A percentile compares a stretch with the other conserved stretches of the same genome.
Conservation (phyloP, 1,140 invertebrate genomes). For the Paraescarpia echinospica region DNA sequence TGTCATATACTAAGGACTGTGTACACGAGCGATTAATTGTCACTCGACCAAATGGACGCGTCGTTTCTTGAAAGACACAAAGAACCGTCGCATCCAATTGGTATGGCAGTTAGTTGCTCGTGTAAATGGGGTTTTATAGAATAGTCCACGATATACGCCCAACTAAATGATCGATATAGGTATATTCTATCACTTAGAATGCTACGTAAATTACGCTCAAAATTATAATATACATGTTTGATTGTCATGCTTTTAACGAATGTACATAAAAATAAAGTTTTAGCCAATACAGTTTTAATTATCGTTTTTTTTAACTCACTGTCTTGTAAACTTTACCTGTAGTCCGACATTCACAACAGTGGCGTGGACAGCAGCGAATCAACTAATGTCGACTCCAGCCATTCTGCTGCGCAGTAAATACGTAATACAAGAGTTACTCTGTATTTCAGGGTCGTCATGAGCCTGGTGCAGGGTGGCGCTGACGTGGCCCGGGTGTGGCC, state of each 20-base stretch:
- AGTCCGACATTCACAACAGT: not conserved
- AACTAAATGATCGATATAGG: not conserved
- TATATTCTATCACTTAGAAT: not conserved
- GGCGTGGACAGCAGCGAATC: not conserved
- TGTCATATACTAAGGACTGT: not conserved
- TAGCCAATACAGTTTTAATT: not conserved
- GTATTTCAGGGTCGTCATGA: conserved; percentile 16
- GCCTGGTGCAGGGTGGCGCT: conserved; percentile 22
- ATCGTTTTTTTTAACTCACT: not conserved
- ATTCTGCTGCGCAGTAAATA: not conserved
- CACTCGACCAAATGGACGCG: too few relatives aligned
- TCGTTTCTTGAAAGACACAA: too few relatives aligned
- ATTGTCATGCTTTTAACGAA: not conserved
- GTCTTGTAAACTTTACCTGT: not conserved
- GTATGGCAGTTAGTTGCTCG: too few relatives aligned
- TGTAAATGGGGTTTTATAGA: not conserved
- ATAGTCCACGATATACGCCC: not conserved
- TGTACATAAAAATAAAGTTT: not conserved
- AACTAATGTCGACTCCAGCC: not conserved
- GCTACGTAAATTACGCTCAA: not conserved
- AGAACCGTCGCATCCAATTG: too few relatives aligned
- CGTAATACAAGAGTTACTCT: not conserved
- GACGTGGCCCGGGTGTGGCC: conserved; percentile 21
- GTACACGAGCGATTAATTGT: too few relatives aligned
- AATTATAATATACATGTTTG: not conserved